Evolutionary conservation across 2,113 vertebrate species (phyloP), one percentile per base, ranked within the genome.

Genomic region (Smithornis capensis): DNA sequence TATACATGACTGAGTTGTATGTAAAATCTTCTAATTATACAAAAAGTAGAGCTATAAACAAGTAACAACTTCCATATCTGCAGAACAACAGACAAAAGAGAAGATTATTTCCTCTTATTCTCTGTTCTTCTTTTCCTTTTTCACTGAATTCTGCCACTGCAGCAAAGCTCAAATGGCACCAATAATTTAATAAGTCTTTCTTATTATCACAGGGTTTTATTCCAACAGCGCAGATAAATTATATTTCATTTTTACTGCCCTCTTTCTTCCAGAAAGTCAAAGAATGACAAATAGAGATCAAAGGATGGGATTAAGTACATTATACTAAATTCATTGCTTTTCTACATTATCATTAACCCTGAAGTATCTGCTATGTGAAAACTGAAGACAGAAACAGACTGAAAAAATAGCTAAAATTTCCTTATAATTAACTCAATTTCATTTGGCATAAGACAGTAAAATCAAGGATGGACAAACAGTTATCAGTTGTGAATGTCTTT

Each of bases 181-280:
- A 89, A 70, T 85, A 87, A 94, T 92, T 94, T 84, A 87, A 67
- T 82, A 89, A 87, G 19, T 5, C 62, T 87, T 74, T 92, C 65
- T 80, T 85, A 59, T 91, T 89, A 94, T 80, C 83, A 67, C 84
- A 95, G 50, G 23, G 49, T 91, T 90, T 88, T 19, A 91, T 49
- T 94, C 62, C 89, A 87, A 53, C 64, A 92, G 67, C 8, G 52
- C 63, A 85, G 93, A 95, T 91, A 91, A 91, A 89, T 50, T 69
- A 37, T 73, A 53, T 85, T 89, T 89, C 67, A 87, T 93, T 57
- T 87, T 89, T 57, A 65, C 62, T 77, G 57, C 40, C 29, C 37
- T 89, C 49, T 73, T 91, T 65, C 69, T 87, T 82, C 37, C 29
- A 82, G 28, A 59, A 90, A 88, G 45, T 40, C 56, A 67, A 70